Percentiles rank a stretch among this genome's conserved stretches.
phyloP scores from a whole-genome alignment of 2,888 invertebrate genomes.

The Ptychoptera contaminata region DNA sequence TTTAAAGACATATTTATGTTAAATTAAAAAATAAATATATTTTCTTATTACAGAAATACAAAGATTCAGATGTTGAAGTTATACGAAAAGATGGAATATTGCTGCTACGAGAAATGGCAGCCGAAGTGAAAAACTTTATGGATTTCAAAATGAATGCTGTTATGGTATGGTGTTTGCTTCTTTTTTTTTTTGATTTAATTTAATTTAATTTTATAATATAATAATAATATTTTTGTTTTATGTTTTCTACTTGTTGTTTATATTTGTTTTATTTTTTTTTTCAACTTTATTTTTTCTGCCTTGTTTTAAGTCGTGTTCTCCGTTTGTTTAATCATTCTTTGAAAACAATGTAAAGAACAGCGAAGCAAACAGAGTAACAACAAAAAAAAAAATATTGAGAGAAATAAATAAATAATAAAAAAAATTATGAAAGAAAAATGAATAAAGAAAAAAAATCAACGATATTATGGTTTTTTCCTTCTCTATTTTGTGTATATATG shows the following conservation, averaged over 20 bases:
- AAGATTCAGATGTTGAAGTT: conserved; percentile 60
- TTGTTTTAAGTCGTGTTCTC: neutral
- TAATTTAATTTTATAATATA: conserved; percentile 1
- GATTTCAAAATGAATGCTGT: conserved; percentile 85
- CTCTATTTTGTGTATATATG: no score
- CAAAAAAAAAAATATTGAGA: no score
- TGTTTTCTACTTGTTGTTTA: neutral
- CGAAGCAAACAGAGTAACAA: no score
- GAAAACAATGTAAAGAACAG: no score
- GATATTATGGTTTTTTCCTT: no score
- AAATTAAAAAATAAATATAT: neutral
- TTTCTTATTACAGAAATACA: conserved; percentile 52
- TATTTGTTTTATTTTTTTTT: conserved; percentile 1
- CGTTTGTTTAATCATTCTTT: neutral
- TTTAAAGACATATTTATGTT: conserved; percentile 2
- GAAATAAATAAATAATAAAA: no score
- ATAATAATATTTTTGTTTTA: neutral
- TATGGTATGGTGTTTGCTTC: conserved; percentile 52
- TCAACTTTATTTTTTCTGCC: neutral
- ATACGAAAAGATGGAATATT: conserved; percentile 71
- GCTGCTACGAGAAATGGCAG: conserved; percentile 72
- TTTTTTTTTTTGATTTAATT: neutral
- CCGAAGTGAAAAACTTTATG: conserved; percentile 86
- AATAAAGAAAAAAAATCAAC: no score
- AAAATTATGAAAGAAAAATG: no score